Conservation (phyloP, 2,888 invertebrate genomes). For the Epicampocera succincta region DNA sequence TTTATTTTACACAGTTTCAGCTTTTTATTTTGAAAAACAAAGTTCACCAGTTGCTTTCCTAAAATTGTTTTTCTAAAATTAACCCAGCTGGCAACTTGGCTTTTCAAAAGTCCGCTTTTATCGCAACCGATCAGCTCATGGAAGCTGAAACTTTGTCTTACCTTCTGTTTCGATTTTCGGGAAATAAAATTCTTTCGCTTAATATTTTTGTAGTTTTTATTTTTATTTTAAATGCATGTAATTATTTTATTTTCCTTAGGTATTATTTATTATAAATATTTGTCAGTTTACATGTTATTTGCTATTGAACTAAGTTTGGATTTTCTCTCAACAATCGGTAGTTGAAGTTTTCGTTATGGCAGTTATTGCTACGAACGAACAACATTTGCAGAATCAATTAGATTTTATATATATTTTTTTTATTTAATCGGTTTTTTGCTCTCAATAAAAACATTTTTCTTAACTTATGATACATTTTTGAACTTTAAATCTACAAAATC, state of each 20-base stretch:
- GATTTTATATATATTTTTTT: slow-evolving; percentile 1
- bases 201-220: not conserved
- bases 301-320: slow-evolving; percentile 67
- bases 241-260: slow-evolving; percentile 34
- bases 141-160: no score
- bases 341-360: not conserved
- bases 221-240: slow-evolving; percentile 35
- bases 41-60: no score
- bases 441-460: slow-evolving; percentile 10
- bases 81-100: no score
- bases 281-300: slow-evolving; percentile 60
- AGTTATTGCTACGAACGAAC: slow-evolving; percentile 3
- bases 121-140: no score
- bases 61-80: no score
- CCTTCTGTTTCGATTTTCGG: no score
- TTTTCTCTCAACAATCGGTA: slow-evolving; percentile 2
- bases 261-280: slow-evolving; percentile 50
- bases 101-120: no score
- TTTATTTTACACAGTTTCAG: no score
- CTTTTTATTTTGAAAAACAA: no score
- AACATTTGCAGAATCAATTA: slow-evolving; percentile 31
- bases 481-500: no score
- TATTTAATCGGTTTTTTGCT: not conserved
- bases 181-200: no score
- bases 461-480: not conserved